Conservation (phyloP, 2,888 invertebrate species). For the Galerucella pusilla region DNA sequence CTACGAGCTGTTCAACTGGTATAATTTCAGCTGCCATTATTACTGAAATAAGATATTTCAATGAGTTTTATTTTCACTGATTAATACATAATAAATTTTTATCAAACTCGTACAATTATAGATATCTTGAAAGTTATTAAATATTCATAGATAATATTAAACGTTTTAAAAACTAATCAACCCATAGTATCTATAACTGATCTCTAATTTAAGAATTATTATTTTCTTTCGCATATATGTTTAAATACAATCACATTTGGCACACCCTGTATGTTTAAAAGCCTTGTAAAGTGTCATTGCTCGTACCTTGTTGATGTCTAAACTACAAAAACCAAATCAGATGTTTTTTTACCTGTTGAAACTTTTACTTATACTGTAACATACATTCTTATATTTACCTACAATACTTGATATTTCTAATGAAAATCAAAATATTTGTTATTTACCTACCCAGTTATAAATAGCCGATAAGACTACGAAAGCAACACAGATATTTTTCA, state of each 20-base stretch:
- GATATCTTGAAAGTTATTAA: not conserved
- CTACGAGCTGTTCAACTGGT: conserved; percentile 62
- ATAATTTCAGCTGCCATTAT: conserved; percentile 63
- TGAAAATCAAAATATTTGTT: not conserved
- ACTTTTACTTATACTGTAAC: not conserved
- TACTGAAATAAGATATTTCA: conserved; percentile 12
- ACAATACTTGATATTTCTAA: too few relatives aligned
- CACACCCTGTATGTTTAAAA: not conserved
- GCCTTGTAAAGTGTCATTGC: not conserved
- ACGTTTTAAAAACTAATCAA: not conserved
- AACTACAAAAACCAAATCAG: conserved; percentile 1
- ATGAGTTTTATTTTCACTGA: not conserved
- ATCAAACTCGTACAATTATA: not conserved
- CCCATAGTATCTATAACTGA: not conserved
- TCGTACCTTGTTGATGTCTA: not conserved
- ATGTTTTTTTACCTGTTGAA: not conserved
- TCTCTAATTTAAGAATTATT: not conserved
- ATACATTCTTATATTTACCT: not conserved
- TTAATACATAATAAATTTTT: not conserved
- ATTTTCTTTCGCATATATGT: too few relatives aligned
- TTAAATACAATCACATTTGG: not conserved
- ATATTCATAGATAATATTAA: not conserved
- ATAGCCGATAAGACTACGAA: not conserved
- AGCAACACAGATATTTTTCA: not conserved
- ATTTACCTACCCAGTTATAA: not conserved